phyloP scores from a whole-genome alignment of 2,113 vertebrate genomes.

The Solea senegalensis region DNA sequence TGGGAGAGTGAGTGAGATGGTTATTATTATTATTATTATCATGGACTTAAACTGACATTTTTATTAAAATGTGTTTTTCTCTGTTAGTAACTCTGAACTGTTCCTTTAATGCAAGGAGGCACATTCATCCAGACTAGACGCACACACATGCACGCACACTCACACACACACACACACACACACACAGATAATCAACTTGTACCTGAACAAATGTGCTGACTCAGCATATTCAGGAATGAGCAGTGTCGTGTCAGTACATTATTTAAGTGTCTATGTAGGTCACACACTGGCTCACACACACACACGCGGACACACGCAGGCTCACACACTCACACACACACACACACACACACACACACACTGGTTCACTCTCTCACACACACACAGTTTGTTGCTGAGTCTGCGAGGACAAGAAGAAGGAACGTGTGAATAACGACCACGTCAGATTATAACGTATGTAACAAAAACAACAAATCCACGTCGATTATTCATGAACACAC shows the following conservation, averaged over 20 bases:
- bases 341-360: background rate
- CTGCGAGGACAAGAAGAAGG: constrained; percentile 4
- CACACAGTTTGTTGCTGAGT: constrained; percentile 28
- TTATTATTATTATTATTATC: too few relatives aligned
- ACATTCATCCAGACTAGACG: background rate
- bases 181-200: background rate
- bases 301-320: too few relatives aligned
- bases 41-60: too few relatives aligned
- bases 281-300: constrained; percentile 11
- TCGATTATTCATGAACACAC: constrained; percentile 18
- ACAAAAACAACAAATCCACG: constrained; percentile 17
- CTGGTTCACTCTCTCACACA: background rate
- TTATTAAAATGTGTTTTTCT: too few relatives aligned
- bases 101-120: too few relatives aligned
- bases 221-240: constrained; percentile 5
- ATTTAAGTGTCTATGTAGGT: constrained; percentile 46
- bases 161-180: background rate
- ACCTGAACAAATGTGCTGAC: constrained; percentile 42
- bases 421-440: constrained; percentile 19
- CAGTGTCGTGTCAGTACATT: constrained; percentile 23
- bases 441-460: constrained; percentile 24
- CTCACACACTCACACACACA: constrained; percentile 1
- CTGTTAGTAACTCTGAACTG: too few relatives aligned
- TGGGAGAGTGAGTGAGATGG: too few relatives aligned
- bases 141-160: background rate